Conservation (phyloP, 2,113 vertebrate species). For the Plestiodon gilberti region DNA sequence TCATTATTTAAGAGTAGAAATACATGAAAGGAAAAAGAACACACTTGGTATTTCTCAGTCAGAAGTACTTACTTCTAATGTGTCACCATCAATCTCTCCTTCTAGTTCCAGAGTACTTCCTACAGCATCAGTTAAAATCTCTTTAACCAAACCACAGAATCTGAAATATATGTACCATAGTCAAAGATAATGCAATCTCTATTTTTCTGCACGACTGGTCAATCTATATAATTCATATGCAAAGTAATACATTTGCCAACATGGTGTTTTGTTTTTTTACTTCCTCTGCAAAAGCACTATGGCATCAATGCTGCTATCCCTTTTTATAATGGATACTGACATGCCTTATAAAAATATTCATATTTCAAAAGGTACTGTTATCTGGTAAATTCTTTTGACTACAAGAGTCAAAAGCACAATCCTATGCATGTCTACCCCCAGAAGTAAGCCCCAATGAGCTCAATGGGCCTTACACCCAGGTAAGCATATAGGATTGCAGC, state of each 20-base stretch:
- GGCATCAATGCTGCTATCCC: neutral
- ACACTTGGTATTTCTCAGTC: slow-evolving; percentile 15
- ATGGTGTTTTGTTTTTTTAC: slow-evolving; percentile 29
- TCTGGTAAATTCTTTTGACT: too few relatives aligned
- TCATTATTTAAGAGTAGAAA: slow-evolving; percentile 18
- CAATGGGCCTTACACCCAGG: too few relatives aligned
- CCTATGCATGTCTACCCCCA: too few relatives aligned
- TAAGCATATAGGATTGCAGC: too few relatives aligned
- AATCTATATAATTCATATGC: slow-evolving; percentile 16
- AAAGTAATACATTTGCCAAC: slow-evolving; percentile 12
- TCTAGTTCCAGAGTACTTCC: slow-evolving; percentile 87
- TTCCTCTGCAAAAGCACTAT: neutral
- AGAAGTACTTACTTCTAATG: slow-evolving; percentile 83
- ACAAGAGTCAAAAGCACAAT: too few relatives aligned
- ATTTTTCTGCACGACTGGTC: slow-evolving; percentile 8
- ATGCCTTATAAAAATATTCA: neutral
- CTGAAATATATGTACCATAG: slow-evolving; percentile 69
- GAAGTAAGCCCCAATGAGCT: too few relatives aligned
- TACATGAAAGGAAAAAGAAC: neutral
- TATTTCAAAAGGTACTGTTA: neutral
- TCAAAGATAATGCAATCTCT: slow-evolving; percentile 16
- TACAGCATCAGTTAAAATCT: slow-evolving; percentile 85
- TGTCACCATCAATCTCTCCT: slow-evolving; percentile 86
- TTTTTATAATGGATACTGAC: slow-evolving; percentile 8
- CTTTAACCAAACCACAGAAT: slow-evolving; percentile 93